Base-by-base conservation (phyloP, 2,113 vertebrate genomes). In the Dendropsophus ebraccatus region DNA sequence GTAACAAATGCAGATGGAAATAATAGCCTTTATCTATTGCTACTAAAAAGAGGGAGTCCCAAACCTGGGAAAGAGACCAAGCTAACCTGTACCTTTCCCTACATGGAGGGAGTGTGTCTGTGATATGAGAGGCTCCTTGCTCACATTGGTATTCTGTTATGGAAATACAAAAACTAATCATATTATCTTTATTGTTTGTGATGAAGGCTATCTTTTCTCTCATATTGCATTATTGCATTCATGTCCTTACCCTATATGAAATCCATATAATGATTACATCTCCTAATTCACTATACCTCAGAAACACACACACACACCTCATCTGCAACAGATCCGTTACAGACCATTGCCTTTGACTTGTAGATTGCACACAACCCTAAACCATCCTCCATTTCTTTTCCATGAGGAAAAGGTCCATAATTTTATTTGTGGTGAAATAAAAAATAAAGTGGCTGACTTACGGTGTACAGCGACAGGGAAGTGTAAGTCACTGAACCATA, bases 371-470 rank as follows among this genome's bases (percentile, higher is more conserved):
- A 65, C 54, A 30, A 35, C 72, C 56, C 73, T 28, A 84, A 84
- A 47, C 35, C 82, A 56, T 58, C 25, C 70, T 84, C 52, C 10
- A 37, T n/a, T 83, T 35, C 49, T 52, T 70, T 83, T 58, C 67
- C 50, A 54, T 73, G 65, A 86, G 65, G 21, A 70, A 62, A 87
- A 56, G 32, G 52, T 72, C 35, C 85, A 81, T 87, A 81, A 87
- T 87, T 81, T 81, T 87, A 81, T 87, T 87, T 73, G 84, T 73
- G 67, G 78, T 81, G 78, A 54, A 81, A 87, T 87, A 87, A 87
- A 81, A 86, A 58, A 87, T 87, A 87, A 81, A 87, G 85, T 60
- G 77, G 69, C 54, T 81, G 85, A 87, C 85, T 84, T 84, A 87
- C 81, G 50, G 85, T 74, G 52, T 87, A 60, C 78, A 87, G 85